Evolutionary conservation across 2,888 invertebrate genomes (phyloP), one percentile per base, ranked within the genome.

Genomic region (Suillia variegata): DNA sequence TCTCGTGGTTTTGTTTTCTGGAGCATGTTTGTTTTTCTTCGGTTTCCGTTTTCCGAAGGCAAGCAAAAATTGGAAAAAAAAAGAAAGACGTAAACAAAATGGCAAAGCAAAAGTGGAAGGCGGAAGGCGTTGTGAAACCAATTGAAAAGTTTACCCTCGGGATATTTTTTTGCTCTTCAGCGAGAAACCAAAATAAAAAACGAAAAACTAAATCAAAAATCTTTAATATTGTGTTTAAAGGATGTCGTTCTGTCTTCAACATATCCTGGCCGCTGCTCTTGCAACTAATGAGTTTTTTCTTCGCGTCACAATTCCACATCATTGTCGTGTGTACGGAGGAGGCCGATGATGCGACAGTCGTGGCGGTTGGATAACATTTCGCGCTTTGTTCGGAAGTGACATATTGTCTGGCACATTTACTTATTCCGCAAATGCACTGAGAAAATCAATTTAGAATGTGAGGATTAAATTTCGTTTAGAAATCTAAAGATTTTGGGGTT

Each of bases 91-190:
- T 20, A 21, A 52, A n/a, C n/a, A n/a, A n/a, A n/a, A n/a, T n/a
- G n/a, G n/a, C n/a, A n/a, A n/a, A n/a, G n/a, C n/a, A n/a, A n/a
- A n/a, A n/a, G n/a, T n/a, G n/a, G n/a, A n/a, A n/a, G n/a, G n/a
- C n/a, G n/a, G n/a, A n/a, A n/a, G n/a, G n/a, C n/a, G n/a, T n/a
- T n/a, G n/a, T n/a, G 45, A 61, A 57, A 51, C 38, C 54, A 63
- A 62, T 61, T 63, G 61, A 62, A 62, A 67, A 62, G 55, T 63
- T 62, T 61, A 62, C 59, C 60, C 61, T 61, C 48, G 58, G 64
- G 67, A 57, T 60, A 63, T 47, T 38, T 10, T 4, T 38, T n/a
- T 10, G 38, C n/a, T n/a, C n/a, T n/a, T n/a, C n/a, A n/a, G n/a
- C n/a, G n/a, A n/a, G n/a, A n/a, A n/a, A n/a, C n/a, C n/a, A n/a